Percentiles rank a stretch among this genome's conserved stretches.
phyloP scores from a whole-genome alignment of 2,888 invertebrate genomes.

The Agrochola circellaris region DNA sequence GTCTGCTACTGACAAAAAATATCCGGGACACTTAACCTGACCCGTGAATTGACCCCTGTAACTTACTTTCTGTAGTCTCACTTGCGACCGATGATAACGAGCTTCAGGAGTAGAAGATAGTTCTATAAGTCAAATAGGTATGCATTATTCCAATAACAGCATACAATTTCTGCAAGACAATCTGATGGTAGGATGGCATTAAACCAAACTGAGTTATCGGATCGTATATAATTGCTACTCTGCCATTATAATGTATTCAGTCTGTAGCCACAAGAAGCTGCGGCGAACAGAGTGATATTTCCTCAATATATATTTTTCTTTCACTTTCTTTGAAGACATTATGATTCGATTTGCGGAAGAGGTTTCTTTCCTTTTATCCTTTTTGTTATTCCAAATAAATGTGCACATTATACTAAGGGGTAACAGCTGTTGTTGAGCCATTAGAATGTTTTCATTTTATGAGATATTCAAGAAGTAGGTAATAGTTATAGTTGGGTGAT shows the following conservation, averaged over 20 bases:
- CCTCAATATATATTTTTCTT: conserved; percentile 33
- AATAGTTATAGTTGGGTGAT: not conserved
- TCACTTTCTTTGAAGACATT: conserved; percentile 52
- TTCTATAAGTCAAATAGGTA: not conserved
- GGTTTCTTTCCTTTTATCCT: conserved; percentile 43
- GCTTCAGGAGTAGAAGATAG: not conserved
- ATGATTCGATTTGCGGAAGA: conserved; percentile 65
- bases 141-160: not conserved
- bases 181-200: not conserved
- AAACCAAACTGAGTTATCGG: not conserved
- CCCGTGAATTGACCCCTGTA: not conserved
- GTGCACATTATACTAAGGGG: conserved; percentile 33
- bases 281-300: conserved; percentile 44
- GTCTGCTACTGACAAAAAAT: too few species aligned
- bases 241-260: conserved; percentile 34
- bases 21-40: too few species aligned
- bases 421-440: conserved; percentile 19
- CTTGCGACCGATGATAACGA: not conserved
- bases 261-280: conserved; percentile 11
- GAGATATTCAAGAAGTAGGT: not conserved
- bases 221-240: conserved; percentile 15
- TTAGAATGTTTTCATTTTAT: conserved; percentile 6
- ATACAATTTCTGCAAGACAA: not conserved
- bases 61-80: not conserved
- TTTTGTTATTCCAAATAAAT: conserved; percentile 56